Base-by-base conservation (phyloP, 2,888 invertebrate species). In the Argynnis bischoffii region DNA sequence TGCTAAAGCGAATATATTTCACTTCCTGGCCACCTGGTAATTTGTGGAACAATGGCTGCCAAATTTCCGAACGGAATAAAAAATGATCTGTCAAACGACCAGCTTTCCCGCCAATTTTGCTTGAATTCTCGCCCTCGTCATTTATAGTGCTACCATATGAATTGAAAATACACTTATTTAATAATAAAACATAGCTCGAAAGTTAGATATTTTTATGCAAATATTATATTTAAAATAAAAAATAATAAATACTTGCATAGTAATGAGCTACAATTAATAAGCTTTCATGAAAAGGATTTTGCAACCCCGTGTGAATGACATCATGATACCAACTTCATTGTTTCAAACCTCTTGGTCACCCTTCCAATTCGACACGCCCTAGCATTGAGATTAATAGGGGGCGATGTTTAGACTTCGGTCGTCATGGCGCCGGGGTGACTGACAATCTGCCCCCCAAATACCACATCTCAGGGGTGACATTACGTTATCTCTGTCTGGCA, bases 71-170 rank as follows among this genome's bases (percentile, higher is more conserved):
- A 86, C 80, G 80, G 74, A 89, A 89, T 90, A 89, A 91, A 87
- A 89, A 90, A 90, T 90, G 85, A 90, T 89, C 89, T 90, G 88
- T 90, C 90, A 88, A 87, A 87, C 77, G 77, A 76, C 78, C 82
- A 81, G 82, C 82, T 88, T 90, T 90, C 88, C 89, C 89, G 90
- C 89, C 89, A 89, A 89, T 89, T 90, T 89, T 84, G 80, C 77
- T 80, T 81, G 80, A 77, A 80, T 83, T 86, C 82, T 82, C 83
- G 85, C 89, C 87, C 88, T 84, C 83, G 59, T 80, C 26, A 31
- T 48, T 41, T 15, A 6, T 61, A 53, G 50, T 53, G 41, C 15
- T 53, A 5, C 16, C 50, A 53, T 41, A 53, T 41, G 31, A 41
- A 61, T 41, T 53, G 21, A 41, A 15, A 15, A 18, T 35, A 26